Base-by-base conservation (phyloP, 2,797 vertebrate species). In the Sebastes flavidus region DNA sequence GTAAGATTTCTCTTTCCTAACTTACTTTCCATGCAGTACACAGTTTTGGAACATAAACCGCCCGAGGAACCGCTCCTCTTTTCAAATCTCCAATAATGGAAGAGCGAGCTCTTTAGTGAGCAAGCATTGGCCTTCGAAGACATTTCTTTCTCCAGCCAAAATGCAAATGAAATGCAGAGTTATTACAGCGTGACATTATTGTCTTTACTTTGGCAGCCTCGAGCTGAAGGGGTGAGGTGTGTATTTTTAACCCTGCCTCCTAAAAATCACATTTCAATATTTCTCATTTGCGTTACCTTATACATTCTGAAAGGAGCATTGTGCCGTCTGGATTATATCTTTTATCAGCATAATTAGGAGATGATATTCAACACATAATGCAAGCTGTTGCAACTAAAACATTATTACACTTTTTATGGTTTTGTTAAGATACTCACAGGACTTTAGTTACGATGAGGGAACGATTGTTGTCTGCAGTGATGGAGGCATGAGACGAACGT, bases 111-210 rank as follows among this genome's bases (percentile, higher is more conserved):
- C 13, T 38, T 78, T 70, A 55, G 32, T 59, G 71, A 72, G 70
- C 2, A 29, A 52, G 58, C 61, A 25, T 72, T n/a, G 30, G 68
- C 55, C 38, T 42, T 25, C 6, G 2, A 62, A 36, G 24, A 65
- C 61, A 1, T 16, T 71, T 81, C 20, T 3, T 7, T 54, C 24
- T 70, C 5, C 76, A 14, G 71, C 42, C 54, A 54, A 56, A 27
- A 83, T 71, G 72, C 66, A 76, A 79, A 84, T 63, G 24, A 55
- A 60, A 36, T 1, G 27, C 81, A 32, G 42, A 4, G 38, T 72
- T 79, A 71, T 75, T 66, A 56, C 46, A 63, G 62, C 2, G 1
- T 22, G 56, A 55, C 42, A 4, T 49, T 72, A 73, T 69, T 63
- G 65, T 67, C 34, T 72, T 67, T 55, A 38, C 38, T 76, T 61